Evolutionary conservation across 2,113 vertebrate genomes (phyloP).

Genomic region (Podiceps cristatus): DNA sequence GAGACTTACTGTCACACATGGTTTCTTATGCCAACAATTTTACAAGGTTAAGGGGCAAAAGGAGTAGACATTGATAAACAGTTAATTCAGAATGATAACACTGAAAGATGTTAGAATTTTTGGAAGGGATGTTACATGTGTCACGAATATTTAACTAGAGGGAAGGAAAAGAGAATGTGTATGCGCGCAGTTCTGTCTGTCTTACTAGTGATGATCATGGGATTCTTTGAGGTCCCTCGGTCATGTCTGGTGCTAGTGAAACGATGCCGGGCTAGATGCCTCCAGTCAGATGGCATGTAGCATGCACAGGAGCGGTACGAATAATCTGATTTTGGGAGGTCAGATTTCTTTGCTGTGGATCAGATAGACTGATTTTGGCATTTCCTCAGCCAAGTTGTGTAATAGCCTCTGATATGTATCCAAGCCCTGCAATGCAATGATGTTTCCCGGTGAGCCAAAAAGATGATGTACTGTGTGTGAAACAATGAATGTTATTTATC

Average conservation of each 20-base stretch:
- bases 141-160: not conserved
- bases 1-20: not conserved
- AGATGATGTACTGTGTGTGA: conserved; percentile 3
- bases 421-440: not conserved
- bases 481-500: conserved; percentile 4
- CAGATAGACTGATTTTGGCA: not conserved
- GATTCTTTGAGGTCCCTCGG: not conserved
- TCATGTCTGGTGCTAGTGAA: not conserved
- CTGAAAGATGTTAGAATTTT: not conserved
- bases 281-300: not conserved
- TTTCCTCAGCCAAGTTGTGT: not conserved
- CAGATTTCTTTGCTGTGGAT: not conserved
- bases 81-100: not conserved
- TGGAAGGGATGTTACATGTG: not conserved
- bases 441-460: conserved; percentile 11
- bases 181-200: not conserved
- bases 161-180: not conserved
- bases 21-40: not conserved
- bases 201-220: not conserved
- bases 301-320: not conserved
- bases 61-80: not conserved
- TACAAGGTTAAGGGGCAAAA: not conserved
- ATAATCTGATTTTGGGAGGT: not conserved
- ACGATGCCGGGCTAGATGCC: not conserved
- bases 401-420: not conserved